Evolutionary conservation across 2,797 vertebrate species (phyloP), one percentile per base, ranked within the genome.

Genomic region (Tapera naevia): DNA sequence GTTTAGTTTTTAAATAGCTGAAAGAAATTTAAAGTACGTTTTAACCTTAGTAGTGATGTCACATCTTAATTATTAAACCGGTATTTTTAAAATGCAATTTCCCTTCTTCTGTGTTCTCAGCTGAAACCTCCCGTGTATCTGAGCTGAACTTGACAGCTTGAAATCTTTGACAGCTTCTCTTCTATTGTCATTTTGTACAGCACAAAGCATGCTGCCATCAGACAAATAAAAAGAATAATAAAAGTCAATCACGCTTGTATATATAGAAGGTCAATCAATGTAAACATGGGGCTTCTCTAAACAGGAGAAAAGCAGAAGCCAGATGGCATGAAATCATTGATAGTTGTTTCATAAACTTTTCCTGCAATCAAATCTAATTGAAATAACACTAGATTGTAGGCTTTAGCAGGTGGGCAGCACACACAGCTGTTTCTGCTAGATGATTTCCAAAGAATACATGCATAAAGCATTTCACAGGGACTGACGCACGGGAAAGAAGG

Each of bases 321-420:
- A 97, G 96, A 97, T 96, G 95, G 97, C 91, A 96, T 93, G 94
- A 96, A 95, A 97, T 89, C 95, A 94, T 85, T 92, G 95, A 94
- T 96, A 96, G 95, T 82, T 96, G 94, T 96, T 96, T 96, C 97
- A 96, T 95, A 97, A 96, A 97, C 93, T 96, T 96, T 96, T 96
- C 94, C 91, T 96, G 95, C 94, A 97, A 96, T 97, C 96, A 96
- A 96, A 96, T 93, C 92, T 96, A 97, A 97, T 96, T 96, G 96
- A 97, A 97, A 96, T 93, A 96, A 96, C 88, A 96, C 88, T 95
- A 95, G 94, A 96, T 95, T 96, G 97, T 95, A 93, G 94, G 94
- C 94, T 95, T 92, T 93, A 96, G 97, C 97, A 97, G 96, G 96
- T 97, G 97, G 96, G 95, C 94, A 96, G 93, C 91, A 80, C 82